Base-by-base conservation (phyloP, 2,888 invertebrate species). In the Taenaris catops region DNA sequence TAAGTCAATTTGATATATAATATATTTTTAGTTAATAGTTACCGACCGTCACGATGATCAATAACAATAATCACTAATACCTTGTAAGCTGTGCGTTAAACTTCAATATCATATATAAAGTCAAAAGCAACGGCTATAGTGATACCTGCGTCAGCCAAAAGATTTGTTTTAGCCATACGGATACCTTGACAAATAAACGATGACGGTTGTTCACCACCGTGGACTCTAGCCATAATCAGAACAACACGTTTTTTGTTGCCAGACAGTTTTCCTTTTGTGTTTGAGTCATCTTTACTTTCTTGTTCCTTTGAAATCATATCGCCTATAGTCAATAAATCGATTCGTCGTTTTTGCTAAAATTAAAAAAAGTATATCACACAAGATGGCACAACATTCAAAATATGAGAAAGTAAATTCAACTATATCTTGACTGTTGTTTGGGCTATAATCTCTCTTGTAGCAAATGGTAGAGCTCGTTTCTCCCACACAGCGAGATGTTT, bases 141-240 rank as follows among this genome's bases (percentile, higher is more conserved):
- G n/a, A n/a, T n/a, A n/a, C n/a, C n/a, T n/a, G n/a, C n/a, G n/a
- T n/a, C n/a, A n/a, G 14, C 4, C 14, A 14, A 4, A 6, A 26
- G 17, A 4, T 7, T 7, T 24, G 1, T 29, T 14, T n/a, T n/a
- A n/a, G n/a, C n/a, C n/a, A n/a, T n/a, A n/a, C n/a, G n/a, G n/a
- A n/a, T 49, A 92, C 93, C 95, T 92, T 99, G 98, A 68, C 97
- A 96, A 21, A 98, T 94, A 81, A 92, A 97, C 6, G 98, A 98
- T 1, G 97, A 90, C 0, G 98, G 97, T 0, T 97, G 93, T 71
- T 98, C 98, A 2, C 98, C 98, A 0, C 98, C 96, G 75, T 99
- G 98, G 8, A 94, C 90, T 49, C 99, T 89, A 3, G 96, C 94
- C 48, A 98, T 89, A 28, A 99, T 91, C 14, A 96, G 92, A 12